Conservation (phyloP, 53 echinoderm and acorn worm genomes). For the Zoroaster sp. region DNA sequence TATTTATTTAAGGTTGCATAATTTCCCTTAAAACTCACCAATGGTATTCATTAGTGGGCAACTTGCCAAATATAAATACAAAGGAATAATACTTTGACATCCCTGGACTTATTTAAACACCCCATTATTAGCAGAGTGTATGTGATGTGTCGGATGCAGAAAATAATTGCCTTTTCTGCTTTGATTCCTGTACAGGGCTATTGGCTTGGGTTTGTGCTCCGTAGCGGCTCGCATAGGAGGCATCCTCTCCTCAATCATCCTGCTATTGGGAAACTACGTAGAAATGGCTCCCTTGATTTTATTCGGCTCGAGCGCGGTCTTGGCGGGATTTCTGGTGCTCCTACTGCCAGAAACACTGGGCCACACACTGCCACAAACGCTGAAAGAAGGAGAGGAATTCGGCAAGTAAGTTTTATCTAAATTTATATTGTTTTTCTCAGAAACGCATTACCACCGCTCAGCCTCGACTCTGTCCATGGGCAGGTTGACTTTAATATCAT, state of each 20-base stretch:
- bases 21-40: no score
- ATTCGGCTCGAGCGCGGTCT: constrained; percentile 39
- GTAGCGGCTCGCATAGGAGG: constrained; percentile 27
- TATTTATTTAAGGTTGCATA: neutral
- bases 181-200: neutral
- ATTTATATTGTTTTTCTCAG: neutral
- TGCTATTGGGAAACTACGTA: neutral
- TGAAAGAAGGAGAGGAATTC: constrained; percentile 73
- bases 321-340: constrained; percentile 62
- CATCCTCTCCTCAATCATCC: constrained; percentile 23
- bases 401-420: constrained; percentile 54
- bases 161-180: no score
- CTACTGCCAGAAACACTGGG: constrained; percentile 76
- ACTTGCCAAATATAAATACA: no score
- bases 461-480: no score
- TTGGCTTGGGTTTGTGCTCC: constrained; percentile 35
- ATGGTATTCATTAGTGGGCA: no score
- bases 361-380: constrained; percentile 66
- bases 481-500: no score
- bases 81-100: no score
- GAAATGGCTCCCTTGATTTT: neutral
- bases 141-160: no score
- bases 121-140: no score
- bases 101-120: no score
- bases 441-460: no score